Conservation (phyloP, 2,113 vertebrate genomes). For the Pluvialis apricaria region DNA sequence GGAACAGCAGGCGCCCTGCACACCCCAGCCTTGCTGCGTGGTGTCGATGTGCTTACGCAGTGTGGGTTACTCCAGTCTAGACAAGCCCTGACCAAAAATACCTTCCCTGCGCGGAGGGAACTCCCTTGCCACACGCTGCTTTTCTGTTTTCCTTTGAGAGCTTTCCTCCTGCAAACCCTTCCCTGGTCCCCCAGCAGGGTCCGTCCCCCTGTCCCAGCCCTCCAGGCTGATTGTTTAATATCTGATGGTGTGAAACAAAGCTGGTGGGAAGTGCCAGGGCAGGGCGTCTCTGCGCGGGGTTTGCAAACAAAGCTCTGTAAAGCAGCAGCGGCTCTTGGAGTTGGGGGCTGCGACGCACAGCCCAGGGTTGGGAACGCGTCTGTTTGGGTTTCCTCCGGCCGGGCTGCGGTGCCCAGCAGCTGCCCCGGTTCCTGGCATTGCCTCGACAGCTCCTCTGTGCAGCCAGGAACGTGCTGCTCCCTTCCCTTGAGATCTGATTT, state of each 20-base stretch:
- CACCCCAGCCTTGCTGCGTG: not conserved
- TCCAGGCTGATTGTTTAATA: not conserved
- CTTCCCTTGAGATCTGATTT: conserved; percentile 41
- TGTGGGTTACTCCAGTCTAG: conserved; percentile 17
- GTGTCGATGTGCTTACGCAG: not conserved
- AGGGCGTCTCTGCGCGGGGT: not conserved
- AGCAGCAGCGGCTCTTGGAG: not conserved
- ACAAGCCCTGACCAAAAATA: conserved; percentile 40
- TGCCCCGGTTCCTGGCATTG: not conserved
- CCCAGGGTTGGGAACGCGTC: not conserved
- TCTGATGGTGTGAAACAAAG: not conserved
- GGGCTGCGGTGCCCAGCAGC: not conserved
- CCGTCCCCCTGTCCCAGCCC: not conserved
- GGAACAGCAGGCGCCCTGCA: not conserved
- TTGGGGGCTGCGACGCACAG: rapidly evolving
- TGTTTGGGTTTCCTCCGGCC: not conserved
- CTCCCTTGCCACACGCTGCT: not conserved
- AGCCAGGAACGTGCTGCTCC: conserved; percentile 44
- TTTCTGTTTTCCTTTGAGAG: not conserved
- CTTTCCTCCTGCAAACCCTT: not conserved
- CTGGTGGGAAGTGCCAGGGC: not conserved
- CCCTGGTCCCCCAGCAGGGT: not conserved
- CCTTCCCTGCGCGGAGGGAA: not conserved
- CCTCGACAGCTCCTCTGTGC: not conserved
- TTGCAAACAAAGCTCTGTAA: not conserved